A percentile compares a stretch with the other conserved stretches of the same genome.
Conservation (phyloP, 2,113 vertebrate genomes). For the Crotalus viridis region DNA sequence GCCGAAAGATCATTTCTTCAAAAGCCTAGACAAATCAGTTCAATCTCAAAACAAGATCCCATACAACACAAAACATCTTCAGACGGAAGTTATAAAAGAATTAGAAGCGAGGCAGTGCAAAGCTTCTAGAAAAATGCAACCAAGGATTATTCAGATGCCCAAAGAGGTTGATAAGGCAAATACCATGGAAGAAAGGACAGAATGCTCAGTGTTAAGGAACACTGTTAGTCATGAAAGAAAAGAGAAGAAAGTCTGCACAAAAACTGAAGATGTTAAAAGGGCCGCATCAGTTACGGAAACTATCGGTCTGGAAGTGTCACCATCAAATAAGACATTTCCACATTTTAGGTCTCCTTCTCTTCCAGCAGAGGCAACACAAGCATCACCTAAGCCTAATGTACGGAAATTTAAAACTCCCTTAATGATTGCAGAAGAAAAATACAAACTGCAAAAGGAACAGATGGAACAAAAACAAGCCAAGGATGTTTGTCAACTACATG, state of each 20-base stretch:
- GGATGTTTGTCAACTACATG: slow-evolving; percentile 22
- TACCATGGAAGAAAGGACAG: slow-evolving; percentile 25
- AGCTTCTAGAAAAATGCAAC: slow-evolving; percentile 33
- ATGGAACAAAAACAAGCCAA: slow-evolving; percentile 68
- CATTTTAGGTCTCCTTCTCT: slow-evolving; percentile 78
- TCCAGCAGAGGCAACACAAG: slow-evolving; percentile 64
- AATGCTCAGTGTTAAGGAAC: not conserved
- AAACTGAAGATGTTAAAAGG: slow-evolving; percentile 29
- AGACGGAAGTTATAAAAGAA: slow-evolving; percentile 70
- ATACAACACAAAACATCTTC: slow-evolving; percentile 67
- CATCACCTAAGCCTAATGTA: slow-evolving; percentile 73
- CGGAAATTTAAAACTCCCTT: slow-evolving; percentile 87
- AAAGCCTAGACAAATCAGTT: slow-evolving; percentile 34
- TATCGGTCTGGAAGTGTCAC: slow-evolving; percentile 44
- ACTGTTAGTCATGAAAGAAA: slow-evolving; percentile 28
- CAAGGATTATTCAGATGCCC: slow-evolving; percentile 25
- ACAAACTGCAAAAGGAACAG: slow-evolving; percentile 74
- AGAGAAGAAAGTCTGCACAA: slow-evolving; percentile 14
- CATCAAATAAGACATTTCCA: slow-evolving; percentile 55
- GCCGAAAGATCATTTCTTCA: slow-evolving; percentile 26
- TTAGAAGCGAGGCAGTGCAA: slow-evolving; percentile 58
- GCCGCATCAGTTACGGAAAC: slow-evolving; percentile 17
- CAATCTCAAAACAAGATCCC: slow-evolving; percentile 64
- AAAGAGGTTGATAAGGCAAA: slow-evolving; percentile 14
- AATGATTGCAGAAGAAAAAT: slow-evolving; percentile 89